These are phyloP conservation scores for Nycticorax nycticorax DNA, from an alignment of 2,113 vertebrate genomes.

Conservation along the genomic window DNA sequence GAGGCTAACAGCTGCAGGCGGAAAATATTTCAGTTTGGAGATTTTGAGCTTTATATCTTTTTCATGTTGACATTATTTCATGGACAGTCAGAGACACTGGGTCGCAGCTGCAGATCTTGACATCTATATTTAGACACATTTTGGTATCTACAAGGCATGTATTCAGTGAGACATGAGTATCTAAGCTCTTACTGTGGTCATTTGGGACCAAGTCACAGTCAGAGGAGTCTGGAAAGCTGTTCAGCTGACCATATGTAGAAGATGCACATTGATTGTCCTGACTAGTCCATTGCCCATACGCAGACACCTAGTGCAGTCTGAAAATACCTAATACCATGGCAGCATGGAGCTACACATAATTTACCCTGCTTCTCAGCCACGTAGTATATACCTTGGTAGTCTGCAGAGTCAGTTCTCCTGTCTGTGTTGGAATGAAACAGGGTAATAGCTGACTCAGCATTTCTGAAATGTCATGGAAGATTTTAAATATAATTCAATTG, in stretches of 20 bases:
- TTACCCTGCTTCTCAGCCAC: neutral
- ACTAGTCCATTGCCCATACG: neutral
- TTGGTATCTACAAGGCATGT: neutral
- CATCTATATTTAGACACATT: neutral
- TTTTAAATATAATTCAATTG: neutral
- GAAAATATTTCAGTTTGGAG: neutral
- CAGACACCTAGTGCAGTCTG: neutral
- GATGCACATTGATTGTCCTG: neutral
- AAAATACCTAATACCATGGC: neutral
- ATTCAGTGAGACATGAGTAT: neutral
- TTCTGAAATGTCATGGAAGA: neutral
- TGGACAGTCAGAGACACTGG: neutral
- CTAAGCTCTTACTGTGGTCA: neutral
- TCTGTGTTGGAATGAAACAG: neutral
- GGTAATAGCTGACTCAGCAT: neutral
- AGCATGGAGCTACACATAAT: neutral
- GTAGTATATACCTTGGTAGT: neutral
- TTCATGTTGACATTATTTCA: neutral
- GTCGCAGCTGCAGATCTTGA: neutral
- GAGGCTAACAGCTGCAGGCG: neutral
- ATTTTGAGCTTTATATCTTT: neutral
- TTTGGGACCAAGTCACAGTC: neutral
- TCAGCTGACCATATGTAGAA: neutral
- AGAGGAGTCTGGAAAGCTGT: neutral
- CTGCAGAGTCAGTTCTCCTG: neutral